Evolutionary conservation across 2,113 vertebrate species (phyloP).

Genomic region (Struthio camelus): DNA sequence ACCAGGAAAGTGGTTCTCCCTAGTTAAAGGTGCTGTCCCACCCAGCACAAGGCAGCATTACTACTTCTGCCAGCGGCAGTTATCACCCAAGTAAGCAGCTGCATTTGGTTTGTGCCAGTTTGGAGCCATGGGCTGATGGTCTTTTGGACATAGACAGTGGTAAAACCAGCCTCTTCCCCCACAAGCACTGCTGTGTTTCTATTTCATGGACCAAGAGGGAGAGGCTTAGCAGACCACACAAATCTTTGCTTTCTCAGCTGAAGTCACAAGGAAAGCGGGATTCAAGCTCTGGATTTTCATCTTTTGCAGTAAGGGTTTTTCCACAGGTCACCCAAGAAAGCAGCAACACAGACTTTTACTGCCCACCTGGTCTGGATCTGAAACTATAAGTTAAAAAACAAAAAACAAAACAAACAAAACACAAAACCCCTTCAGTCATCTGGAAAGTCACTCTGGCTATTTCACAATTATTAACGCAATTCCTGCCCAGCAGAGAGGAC

Average conservation of each 20-base stretch:
- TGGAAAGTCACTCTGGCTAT: not conserved
- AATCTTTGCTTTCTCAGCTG: not conserved
- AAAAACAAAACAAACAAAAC: too few species aligned
- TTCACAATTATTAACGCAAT: not conserved
- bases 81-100: not conserved
- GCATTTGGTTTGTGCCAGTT: not conserved
- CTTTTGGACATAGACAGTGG: not conserved
- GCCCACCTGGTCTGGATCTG: not conserved
- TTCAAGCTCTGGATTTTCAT: not conserved
- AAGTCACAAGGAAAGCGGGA: not conserved
- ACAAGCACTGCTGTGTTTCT: not conserved
- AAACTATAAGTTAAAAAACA: not conserved
- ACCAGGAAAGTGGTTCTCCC: not conserved
- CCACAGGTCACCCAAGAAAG: not conserved
- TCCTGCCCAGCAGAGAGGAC: not conserved
- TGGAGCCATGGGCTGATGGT: not conserved
- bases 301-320: not conserved
- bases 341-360: not conserved
- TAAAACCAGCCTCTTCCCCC: not conserved
- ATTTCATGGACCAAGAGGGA: fast-evolving
- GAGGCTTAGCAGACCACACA: not conserved
- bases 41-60: not conserved
- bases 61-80: not conserved
- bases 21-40: not conserved
- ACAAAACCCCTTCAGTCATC: not conserved